phyloP scores from a whole-genome alignment of 2,888 invertebrate species.

The Yponomeuta malinellus region DNA sequence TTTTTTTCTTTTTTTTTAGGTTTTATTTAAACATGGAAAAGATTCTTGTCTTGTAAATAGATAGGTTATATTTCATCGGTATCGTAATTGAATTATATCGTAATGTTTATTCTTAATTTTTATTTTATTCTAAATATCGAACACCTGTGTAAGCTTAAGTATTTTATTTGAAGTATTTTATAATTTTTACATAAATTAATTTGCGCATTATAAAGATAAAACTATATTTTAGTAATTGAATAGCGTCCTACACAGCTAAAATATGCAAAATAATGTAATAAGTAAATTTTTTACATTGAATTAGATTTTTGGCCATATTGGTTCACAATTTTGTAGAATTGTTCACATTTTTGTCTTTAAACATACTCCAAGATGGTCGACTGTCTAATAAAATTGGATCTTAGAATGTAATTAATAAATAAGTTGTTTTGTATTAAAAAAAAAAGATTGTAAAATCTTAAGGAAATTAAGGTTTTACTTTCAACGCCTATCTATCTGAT shows the following conservation, averaged over 20 bases:
- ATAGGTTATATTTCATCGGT: slow-evolving; percentile 28
- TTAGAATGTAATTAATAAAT: slow-evolving; percentile 30
- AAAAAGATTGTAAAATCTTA: background rate
- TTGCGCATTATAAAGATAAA: background rate
- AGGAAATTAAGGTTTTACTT: background rate
- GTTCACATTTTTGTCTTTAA: slow-evolving; percentile 6
- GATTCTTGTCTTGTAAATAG: slow-evolving; percentile 41
- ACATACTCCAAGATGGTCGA: slow-evolving; percentile 53
- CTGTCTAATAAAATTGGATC: slow-evolving; percentile 59
- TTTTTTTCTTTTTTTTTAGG: slow-evolving; percentile 14
- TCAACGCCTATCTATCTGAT: background rate
- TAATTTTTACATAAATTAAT: background rate
- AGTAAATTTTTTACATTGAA: slow-evolving; percentile 27
- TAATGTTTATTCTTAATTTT: slow-evolving; percentile 16
- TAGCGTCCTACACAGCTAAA: slow-evolving; percentile 6
- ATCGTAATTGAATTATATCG: slow-evolving; percentile 10
- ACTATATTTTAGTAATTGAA: background rate
- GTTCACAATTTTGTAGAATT: slow-evolving; percentile 17
- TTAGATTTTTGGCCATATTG: slow-evolving; percentile 68
- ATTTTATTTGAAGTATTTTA: background rate
- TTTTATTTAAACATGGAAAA: slow-evolving; percentile 29
- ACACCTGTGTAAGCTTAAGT: slow-evolving; percentile 4
- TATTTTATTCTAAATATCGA: slow-evolving; percentile 15
- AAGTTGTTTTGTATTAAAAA: slow-evolving; percentile 29
- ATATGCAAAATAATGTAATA: slow-evolving; percentile 11